A percentile compares a stretch with the other conserved stretches of the same genome.
Evolutionary conservation across 2,797 vertebrate genomes (phyloP).

Genomic region (Acanthurus leucopareius): DNA sequence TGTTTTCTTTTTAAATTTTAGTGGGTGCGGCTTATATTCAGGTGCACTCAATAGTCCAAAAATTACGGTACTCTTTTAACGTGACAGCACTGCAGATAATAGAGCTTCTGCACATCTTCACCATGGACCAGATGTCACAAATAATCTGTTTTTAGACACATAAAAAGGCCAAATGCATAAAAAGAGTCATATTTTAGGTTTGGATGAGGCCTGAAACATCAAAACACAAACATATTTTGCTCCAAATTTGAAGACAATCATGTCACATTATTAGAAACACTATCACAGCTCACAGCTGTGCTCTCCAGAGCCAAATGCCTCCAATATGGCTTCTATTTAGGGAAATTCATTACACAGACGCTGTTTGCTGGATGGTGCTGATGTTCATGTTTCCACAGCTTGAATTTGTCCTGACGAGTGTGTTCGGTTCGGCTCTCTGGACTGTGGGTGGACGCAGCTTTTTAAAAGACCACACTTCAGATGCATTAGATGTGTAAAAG

Average conservation of each 20-base stretch:
- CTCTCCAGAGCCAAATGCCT: not conserved
- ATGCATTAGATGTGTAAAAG: conserved; percentile 44
- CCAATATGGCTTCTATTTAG: not conserved
- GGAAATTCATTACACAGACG: not conserved
- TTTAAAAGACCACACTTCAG: conserved; percentile 43
- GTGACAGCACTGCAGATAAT: too few relatives aligned
- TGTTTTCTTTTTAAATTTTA: too few relatives aligned
- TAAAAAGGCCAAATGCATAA: too few relatives aligned
- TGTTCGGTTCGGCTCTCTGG: conserved; percentile 27
- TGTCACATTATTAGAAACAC: not conserved
- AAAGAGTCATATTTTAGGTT: too few relatives aligned
- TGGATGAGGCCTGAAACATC: too few relatives aligned
- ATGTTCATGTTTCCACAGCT: conserved; percentile 2
- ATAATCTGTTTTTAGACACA: too few relatives aligned
- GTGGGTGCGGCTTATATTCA: too few relatives aligned
- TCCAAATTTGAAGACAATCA: not conserved
- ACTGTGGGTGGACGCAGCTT: conserved; percentile 22
- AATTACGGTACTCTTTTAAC: too few relatives aligned
- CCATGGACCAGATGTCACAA: too few relatives aligned
- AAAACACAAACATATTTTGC: not conserved
- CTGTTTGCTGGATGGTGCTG: not conserved
- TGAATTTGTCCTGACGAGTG: conserved; percentile 16
- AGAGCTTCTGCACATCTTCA: too few relatives aligned
- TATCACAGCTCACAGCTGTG: conserved; percentile 6
- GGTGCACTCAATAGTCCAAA: too few relatives aligned